Evolutionary conservation across 2,888 invertebrate genomes (phyloP).

Genomic region (Thysanoteuthis rhombus): DNA sequence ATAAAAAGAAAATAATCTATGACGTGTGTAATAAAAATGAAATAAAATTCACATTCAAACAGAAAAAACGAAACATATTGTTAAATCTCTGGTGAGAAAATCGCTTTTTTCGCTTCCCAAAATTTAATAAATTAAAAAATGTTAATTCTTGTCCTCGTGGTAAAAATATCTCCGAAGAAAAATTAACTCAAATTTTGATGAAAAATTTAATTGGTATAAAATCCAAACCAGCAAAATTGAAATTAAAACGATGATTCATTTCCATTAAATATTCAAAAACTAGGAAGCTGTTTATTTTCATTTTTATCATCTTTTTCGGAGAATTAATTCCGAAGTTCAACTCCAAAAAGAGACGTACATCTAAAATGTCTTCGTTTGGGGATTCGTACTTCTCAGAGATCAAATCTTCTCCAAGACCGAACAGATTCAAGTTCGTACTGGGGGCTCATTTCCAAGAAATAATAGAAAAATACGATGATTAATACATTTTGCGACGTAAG

Average conservation of each 20-base stretch:
- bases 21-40: not conserved
- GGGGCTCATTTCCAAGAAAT: not conserved
- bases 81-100: not conserved
- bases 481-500: not conserved
- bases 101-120: too few relatives aligned
- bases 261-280: not conserved
- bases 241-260: not conserved
- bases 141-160: not conserved
- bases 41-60: not conserved
- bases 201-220: not conserved
- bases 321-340: not conserved
- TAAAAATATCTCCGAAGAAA: not conserved
- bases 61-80: not conserved
- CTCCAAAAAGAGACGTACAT: not conserved
- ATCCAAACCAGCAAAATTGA: not conserved
- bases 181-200: not conserved
- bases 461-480: not conserved
- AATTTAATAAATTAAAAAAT: not conserved
- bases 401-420: not conserved
- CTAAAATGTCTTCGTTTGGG: not conserved
- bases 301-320: too few relatives aligned
- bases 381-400: not conserved
- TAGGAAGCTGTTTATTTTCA: not conserved
- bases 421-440: not conserved
- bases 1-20: not conserved